Base-by-base conservation (phyloP, 2,888 invertebrate species). In the Yponomeuta cagnagella region DNA sequence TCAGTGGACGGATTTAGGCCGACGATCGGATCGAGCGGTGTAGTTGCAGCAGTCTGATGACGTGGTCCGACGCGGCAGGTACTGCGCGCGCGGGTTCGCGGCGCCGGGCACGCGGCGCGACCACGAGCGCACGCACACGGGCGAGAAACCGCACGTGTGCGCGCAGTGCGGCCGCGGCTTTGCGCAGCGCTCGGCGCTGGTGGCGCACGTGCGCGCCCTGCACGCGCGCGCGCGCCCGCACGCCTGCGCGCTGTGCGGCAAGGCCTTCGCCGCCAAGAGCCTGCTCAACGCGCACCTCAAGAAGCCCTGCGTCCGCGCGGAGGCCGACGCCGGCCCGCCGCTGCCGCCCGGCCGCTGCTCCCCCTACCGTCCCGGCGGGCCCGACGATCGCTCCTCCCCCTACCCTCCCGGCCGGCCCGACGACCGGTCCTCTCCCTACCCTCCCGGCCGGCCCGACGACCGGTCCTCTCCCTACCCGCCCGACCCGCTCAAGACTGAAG, bases 91-190 rank as follows among this genome's bases (percentile, higher is more conserved):
- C 52, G 52, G 52, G 52, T 58, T 58, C 52, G 52, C 52, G 52
- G 52, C 52, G 15, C 15, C 52, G 15, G 52, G 52, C 52, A 58
- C 52, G 52, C 52, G 52, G 52, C 52, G 52, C 52, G 52, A 92
- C 73, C 92, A 92, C 75, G 74, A 86, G 43, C 76, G 88, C 23
- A 89, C 88, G 63, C 93, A 92, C 76, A 90, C 90, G 6, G 88
- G 90, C 89, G 79, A 82, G 3, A 91, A 93, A 23, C 92, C 93
- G 4, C 89, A 91, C 79, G 73, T 76, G 10, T 94, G 94, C 79
- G 78, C 81, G 9, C 71, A 81, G 2, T 94, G 94, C 80, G 76
- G 77, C 9, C 88, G 86, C 64, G 77, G 81, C 8, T 94, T 94
- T 80, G 82, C 93, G 0, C 86, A 93, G 6, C 88, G 87, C 74